Percentiles rank a stretch among this genome's conserved stretches.
These are phyloP conservation scores for Toxonevra muliebris DNA, from an alignment of 2,888 invertebrate genomes.

Conservation along the genomic window DNA sequence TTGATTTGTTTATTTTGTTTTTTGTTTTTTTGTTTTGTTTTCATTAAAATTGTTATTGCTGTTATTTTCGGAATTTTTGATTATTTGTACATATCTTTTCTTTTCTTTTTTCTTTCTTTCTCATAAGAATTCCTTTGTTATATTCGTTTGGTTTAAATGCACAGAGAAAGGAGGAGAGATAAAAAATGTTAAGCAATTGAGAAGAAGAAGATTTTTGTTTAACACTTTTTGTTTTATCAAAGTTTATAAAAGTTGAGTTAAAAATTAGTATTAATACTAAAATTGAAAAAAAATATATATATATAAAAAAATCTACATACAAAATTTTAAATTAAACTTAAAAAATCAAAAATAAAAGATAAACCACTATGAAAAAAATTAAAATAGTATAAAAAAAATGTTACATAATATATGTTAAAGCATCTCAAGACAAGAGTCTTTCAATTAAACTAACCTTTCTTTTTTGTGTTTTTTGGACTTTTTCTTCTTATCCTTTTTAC, in stretches of 20 bases:
- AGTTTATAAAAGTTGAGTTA: slow-evolving; percentile 35
- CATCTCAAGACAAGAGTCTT: too few relatives aligned
- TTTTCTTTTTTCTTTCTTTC: slow-evolving; percentile 62
- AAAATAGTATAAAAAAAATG: slow-evolving; percentile 26
- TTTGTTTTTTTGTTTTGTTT: slow-evolving; percentile 3
- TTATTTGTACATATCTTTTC: slow-evolving; percentile 57
- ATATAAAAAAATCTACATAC: slow-evolving; percentile 1
- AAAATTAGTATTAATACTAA: too few relatives aligned
- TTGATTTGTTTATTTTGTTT: slow-evolving; percentile 10
- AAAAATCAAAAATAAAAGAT: slow-evolving; percentile 9
- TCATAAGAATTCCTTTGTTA: slow-evolving; percentile 57
- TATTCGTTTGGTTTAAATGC: slow-evolving; percentile 49
- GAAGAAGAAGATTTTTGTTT: slow-evolving; percentile 51
- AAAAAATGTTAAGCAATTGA: slow-evolving; percentile 61
- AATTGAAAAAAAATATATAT: slow-evolving; percentile 2
- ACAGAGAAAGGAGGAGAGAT: slow-evolving; percentile 62
- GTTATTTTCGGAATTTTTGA: slow-evolving; percentile 15
- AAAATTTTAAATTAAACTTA: not conserved
- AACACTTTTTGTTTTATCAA: slow-evolving; percentile 41
- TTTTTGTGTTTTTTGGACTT: slow-evolving; percentile 80
- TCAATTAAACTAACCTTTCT: slow-evolving; percentile 71
- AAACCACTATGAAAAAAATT: slow-evolving; percentile 24
- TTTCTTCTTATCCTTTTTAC: slow-evolving; percentile 81
- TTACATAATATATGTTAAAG: slow-evolving; percentile 27
- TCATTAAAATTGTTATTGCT: slow-evolving; percentile 17